Evolutionary conservation across 1,140 invertebrate species (phyloP).

Genomic region (Trinorchestia longiramus): DNA sequence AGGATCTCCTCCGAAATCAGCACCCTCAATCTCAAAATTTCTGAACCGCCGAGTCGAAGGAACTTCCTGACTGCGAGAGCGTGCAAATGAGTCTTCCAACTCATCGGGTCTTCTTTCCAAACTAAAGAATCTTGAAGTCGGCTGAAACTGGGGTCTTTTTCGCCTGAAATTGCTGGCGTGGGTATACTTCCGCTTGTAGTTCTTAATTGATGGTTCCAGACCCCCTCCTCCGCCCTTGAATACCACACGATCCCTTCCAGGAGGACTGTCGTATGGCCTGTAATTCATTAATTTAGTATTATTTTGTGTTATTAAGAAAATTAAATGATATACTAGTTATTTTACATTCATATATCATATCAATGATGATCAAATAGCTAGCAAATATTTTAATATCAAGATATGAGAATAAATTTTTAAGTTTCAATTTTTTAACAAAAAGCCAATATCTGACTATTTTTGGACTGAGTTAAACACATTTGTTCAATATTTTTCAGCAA

Average conservation of each 20-base stretch:
- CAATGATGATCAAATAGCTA: no score
- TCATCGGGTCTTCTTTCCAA: neutral
- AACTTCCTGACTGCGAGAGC: neutral
- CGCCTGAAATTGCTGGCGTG: neutral
- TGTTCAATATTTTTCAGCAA: no score
- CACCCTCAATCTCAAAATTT: neutral
- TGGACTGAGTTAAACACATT: no score
- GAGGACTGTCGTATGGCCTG: neutral
- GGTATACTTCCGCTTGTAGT: neutral
- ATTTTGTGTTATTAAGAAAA: no score
- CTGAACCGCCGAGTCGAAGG: neutral
- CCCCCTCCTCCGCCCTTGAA: slow-evolving; percentile 22
- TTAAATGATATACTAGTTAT: no score
- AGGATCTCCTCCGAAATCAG: neutral
- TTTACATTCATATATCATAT: no score
- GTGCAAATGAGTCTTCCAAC: neutral
- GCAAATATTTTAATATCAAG: no score
- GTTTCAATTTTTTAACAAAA: no score
- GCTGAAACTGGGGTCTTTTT: neutral
- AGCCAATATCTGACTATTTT: no score
- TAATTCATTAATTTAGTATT: no score
- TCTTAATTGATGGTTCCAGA: slow-evolving; percentile 19
- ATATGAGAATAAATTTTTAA: no score
- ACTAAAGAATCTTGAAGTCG: neutral
- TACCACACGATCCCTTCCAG: neutral